These are phyloP conservation scores for Lottia gigantea DNA, from an alignment of 2,888 invertebrate species.

Conservation along the genomic window DNA sequence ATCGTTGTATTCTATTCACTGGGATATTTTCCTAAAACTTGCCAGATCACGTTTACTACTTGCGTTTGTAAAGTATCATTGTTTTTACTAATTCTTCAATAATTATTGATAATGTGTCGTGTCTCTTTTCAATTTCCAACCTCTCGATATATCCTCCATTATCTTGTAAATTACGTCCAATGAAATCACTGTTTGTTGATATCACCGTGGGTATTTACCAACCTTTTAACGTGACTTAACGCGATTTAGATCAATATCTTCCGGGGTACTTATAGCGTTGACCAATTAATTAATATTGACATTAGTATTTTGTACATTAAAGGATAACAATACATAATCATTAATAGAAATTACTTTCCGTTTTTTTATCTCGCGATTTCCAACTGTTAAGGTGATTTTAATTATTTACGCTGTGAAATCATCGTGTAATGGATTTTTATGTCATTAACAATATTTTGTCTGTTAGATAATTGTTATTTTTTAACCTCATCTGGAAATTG, in stretches of 20 bases:
- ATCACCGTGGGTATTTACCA: neutral
- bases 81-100: conserved; percentile 1
- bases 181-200: conserved; percentile 4
- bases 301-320: neutral
- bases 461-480: too few relatives aligned
- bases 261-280: neutral
- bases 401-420: too few relatives aligned
- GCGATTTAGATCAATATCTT: neutral
- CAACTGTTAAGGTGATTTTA: too few relatives aligned
- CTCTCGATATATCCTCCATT: neutral
- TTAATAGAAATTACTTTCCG: too few relatives aligned
- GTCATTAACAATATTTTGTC: too few relatives aligned
- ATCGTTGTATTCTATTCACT: too few relatives aligned
- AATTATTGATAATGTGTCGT: conserved; percentile 6
- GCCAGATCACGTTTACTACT: neutral
- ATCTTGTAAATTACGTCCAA: neutral
- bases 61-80: neutral
- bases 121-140: neutral
- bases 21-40: too few relatives aligned
- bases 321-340: too few relatives aligned
- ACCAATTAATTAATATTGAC: conserved; percentile 7
- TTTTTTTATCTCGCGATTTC: too few relatives aligned
- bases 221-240: conserved; percentile 3
- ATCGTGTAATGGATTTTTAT: too few relatives aligned
- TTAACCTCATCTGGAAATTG: too few relatives aligned